These are phyloP conservation scores for Dendrocincla fuliginosa DNA, from an alignment of 2,797 vertebrate species.

Conservation along the genomic window DNA sequence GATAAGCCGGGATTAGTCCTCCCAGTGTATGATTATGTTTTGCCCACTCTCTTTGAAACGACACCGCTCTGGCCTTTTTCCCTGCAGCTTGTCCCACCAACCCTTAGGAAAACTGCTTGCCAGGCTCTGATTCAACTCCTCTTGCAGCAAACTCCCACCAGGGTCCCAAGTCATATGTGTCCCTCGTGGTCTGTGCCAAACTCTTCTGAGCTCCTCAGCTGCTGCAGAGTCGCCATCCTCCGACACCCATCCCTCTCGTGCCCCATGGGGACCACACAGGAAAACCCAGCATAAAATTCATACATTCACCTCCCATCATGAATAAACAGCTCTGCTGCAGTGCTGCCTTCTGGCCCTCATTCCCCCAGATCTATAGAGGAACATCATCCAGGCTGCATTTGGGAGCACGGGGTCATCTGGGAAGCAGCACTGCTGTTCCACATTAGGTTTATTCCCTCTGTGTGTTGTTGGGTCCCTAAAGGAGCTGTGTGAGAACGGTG, in stretches of 20 bases:
- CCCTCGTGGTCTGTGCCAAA: rapidly evolving
- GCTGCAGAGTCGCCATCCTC: background rate
- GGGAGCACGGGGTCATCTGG: background rate
- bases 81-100: background rate
- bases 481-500: conserved; percentile 25
- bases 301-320: background rate
- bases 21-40: conserved; percentile 24
- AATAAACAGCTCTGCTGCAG: background rate
- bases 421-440: background rate
- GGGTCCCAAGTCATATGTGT: background rate
- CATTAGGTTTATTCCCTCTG: conserved; percentile 14
- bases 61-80: background rate
- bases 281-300: background rate
- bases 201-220: background rate
- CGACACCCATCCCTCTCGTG: rapidly evolving
- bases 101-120: background rate
- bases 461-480: conserved; percentile 29
- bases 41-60: conserved; percentile 48
- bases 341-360: rapidly evolving
- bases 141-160: background rate
- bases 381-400: rapidly evolving
- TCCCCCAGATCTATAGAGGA: background rate
- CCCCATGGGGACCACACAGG: background rate
- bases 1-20: conserved; percentile 62
- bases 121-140: conserved; percentile 9